Evolutionary conservation across 2,797 vertebrate genomes (phyloP).

Genomic region (Buceros bicornis): DNA sequence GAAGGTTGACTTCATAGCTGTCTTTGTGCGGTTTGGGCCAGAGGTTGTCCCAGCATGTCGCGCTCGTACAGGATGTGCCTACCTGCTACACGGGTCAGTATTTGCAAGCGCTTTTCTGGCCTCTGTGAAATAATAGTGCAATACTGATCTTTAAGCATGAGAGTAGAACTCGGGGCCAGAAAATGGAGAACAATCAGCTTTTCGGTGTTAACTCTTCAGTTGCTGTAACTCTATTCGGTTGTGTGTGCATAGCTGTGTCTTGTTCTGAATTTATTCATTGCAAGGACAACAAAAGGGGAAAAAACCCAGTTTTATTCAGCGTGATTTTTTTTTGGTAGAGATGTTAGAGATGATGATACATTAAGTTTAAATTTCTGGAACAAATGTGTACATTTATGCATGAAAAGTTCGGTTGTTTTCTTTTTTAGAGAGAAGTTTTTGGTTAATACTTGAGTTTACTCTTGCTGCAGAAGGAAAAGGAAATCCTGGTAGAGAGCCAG

Average conservation of each 20-base stretch:
- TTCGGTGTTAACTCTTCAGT: background rate
- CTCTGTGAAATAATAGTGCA: background rate
- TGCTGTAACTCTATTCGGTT: background rate
- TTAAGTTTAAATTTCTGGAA: background rate
- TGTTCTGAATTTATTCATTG: background rate
- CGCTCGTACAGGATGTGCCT: background rate
- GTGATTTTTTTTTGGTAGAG: background rate
- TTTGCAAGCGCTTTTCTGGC: background rate
- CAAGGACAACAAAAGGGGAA: background rate
- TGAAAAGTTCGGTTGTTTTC: background rate
- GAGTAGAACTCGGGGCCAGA: background rate
- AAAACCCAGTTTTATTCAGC: background rate
- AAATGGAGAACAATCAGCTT: background rate
- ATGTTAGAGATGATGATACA: background rate
- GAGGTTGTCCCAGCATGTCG: background rate
- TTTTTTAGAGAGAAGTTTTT: background rate
- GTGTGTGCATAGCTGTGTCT: background rate
- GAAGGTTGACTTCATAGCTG: background rate
- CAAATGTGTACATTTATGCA: background rate
- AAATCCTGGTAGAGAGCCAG: slow-evolving; percentile 1
- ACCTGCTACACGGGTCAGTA: fast-evolving
- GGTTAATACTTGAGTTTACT: slow-evolving; percentile 20
- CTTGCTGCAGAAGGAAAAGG: slow-evolving; percentile 15
- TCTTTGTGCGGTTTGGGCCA: fast-evolving
- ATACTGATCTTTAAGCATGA: background rate